These are phyloP conservation scores for Poeciliopsis gracilis DNA, from an alignment of 2,797 vertebrate genomes.

Conservation along the genomic window DNA sequence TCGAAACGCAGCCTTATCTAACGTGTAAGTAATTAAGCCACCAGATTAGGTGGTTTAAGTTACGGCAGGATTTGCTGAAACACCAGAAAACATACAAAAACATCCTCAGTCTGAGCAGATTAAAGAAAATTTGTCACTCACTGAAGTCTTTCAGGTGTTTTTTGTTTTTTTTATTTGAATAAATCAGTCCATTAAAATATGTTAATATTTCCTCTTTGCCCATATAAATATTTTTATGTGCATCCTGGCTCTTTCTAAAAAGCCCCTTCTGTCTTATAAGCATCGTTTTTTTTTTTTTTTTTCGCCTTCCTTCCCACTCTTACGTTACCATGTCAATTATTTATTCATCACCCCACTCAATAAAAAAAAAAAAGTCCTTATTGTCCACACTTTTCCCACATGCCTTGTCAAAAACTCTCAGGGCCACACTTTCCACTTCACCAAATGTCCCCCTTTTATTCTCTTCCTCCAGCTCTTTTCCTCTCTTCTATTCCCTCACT, in stretches of 20 bases:
- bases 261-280: slow-evolving; percentile 28
- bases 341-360: slow-evolving; percentile 66
- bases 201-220: slow-evolving; percentile 3
- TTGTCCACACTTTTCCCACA: slow-evolving; percentile 54
- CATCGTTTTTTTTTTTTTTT: slow-evolving; percentile 24
- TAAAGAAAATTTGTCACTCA: not conserved
- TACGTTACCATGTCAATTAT: slow-evolving; percentile 66
- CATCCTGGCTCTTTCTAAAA: not conserved
- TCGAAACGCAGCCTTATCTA: not conserved
- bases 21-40: not conserved
- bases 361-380: slow-evolving; percentile 66
- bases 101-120: not conserved
- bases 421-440: slow-evolving; percentile 62
- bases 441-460: slow-evolving; percentile 19
- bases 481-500: not conserved
- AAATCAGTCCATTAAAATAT: not conserved
- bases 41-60: too few relatives aligned
- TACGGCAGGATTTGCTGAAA: not conserved
- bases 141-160: not conserved
- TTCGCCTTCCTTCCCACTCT: slow-evolving; percentile 20
- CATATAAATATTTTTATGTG: not conserved
- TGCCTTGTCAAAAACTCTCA: slow-evolving; percentile 42
- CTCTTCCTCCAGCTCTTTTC: not conserved
- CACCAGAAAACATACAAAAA: not conserved
- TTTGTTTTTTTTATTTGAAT: not conserved